Percentiles rank a stretch among this genome's conserved stretches.
Evolutionary conservation across 1,140 invertebrate genomes (phyloP).

Genomic region (Pantala flavescens): DNA sequence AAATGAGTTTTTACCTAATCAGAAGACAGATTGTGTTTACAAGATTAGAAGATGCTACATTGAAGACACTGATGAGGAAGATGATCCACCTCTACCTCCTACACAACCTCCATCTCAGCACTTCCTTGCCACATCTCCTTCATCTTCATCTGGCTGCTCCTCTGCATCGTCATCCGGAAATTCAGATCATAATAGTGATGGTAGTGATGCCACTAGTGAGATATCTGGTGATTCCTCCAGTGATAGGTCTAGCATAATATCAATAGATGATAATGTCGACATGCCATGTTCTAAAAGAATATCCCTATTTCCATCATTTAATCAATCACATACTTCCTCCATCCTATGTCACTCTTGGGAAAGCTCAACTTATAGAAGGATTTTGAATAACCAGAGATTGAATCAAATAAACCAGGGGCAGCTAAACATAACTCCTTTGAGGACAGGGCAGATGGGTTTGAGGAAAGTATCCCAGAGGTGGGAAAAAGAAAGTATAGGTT

Average conservation of each 20-base stretch:
- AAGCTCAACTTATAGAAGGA: not conserved
- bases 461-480: not conserved
- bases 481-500: constrained; percentile 13
- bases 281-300: constrained; percentile 19
- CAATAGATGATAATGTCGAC: constrained; percentile 42
- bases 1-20: not conserved
- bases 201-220: constrained; percentile 43
- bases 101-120: not conserved
- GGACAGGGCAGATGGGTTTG: not conserved
- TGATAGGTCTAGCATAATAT: constrained; percentile 43
- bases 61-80: constrained; percentile 21
- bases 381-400: not conserved
- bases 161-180: constrained; percentile 30
- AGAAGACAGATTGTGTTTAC: constrained; percentile 17
- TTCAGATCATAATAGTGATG: constrained; percentile 33
- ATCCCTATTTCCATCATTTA: not conserved
- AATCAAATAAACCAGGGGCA: not conserved
- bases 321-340: not conserved
- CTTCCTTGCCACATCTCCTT: constrained; percentile 18
- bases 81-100: constrained; percentile 1
- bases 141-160: constrained; percentile 26
- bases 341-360: not conserved
- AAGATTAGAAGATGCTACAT: constrained; percentile 20
- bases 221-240: constrained; percentile 46
- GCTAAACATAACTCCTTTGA: not conserved